Evolutionary conservation across 2,113 vertebrate species (phyloP).

Genomic region (Glaucomys volans): DNA sequence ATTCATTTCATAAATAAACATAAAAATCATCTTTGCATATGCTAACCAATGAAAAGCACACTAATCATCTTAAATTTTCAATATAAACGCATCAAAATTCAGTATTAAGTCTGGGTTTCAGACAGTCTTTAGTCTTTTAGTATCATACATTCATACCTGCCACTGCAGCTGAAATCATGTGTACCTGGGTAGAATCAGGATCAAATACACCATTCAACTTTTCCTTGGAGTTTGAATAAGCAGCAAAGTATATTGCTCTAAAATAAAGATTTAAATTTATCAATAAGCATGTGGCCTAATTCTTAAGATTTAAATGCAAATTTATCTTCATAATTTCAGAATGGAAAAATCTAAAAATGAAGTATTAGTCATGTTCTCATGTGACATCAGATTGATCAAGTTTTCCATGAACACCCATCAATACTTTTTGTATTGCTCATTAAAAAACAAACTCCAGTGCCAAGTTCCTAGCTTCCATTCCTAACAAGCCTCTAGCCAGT

Average conservation of each 20-base stretch:
- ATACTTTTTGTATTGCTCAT: slow-evolving; percentile 61
- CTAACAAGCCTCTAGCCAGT: slow-evolving; percentile 73
- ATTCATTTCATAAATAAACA: no score
- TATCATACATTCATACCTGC: slow-evolving; percentile 93
- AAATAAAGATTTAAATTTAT: no score
- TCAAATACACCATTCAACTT: slow-evolving; percentile 93
- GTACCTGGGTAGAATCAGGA: slow-evolving; percentile 96
- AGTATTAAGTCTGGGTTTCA: slow-evolving; percentile 58
- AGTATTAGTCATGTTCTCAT: slow-evolving; percentile 7
- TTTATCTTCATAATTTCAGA: slow-evolving; percentile 49
- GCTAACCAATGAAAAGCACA: slow-evolving; percentile 60
- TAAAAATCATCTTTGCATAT: slow-evolving; percentile 52
- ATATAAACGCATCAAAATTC: slow-evolving; percentile 60
- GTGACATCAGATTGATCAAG: slow-evolving; percentile 76
- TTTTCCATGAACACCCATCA: slow-evolving; percentile 73
- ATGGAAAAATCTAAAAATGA: slow-evolving; percentile 15
- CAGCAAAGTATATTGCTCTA: no score
- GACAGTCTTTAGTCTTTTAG: slow-evolving; percentile 65
- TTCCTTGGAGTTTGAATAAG: no score
- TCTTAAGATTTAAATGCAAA: slow-evolving; percentile 46
- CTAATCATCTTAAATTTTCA: slow-evolving; percentile 41
- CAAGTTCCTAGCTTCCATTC: slow-evolving; percentile 55
- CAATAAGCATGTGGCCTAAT: not conserved
- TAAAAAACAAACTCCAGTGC: slow-evolving; percentile 73
- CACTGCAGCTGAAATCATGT: slow-evolving; percentile 96